Conservation (phyloP, 2,888 invertebrate species). For the Drosophila cognata region DNA sequence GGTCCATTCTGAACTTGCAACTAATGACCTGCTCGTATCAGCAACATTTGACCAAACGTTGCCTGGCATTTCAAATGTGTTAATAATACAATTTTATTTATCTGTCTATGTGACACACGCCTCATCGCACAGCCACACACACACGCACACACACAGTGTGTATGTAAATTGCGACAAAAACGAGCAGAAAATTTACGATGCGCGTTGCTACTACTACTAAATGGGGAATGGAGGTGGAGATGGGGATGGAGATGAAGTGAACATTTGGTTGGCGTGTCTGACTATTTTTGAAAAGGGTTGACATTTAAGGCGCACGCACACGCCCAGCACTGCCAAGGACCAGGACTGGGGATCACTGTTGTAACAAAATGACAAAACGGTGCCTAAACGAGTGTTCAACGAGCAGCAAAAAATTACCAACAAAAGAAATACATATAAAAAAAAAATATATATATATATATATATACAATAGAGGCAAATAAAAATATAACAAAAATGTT, state of each 20-base stretch:
- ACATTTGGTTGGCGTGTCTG: conserved; percentile 47
- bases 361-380: conserved; percentile 74
- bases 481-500: conserved; percentile 53
- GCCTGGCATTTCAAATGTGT: conserved; percentile 70
- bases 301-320: conserved; percentile 59
- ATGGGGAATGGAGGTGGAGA: conserved; percentile 2
- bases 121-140: conserved; percentile 10
- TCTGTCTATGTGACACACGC: conserved; percentile 39
- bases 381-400: conserved; percentile 74
- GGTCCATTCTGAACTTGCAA: conserved; percentile 15
- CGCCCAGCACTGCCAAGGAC: conserved; percentile 31
- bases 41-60: conserved; percentile 75
- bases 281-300: conserved; percentile 77
- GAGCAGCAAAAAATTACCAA: conserved; percentile 63
- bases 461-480: conserved; percentile 1
- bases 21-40: conserved; percentile 51
- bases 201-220: conserved; percentile 28
- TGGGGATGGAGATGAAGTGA: neutral
- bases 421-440: conserved; percentile 34
- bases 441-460: neutral
- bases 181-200: conserved; percentile 73
- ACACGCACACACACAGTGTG: conserved; percentile 7
- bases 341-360: conserved; percentile 19
- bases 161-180: conserved; percentile 51
- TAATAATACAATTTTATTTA: conserved; percentile 78